Percentiles rank a stretch among this genome's conserved stretches.
Conservation (phyloP, 2,888 invertebrate genomes). For the Monoplex corrugatus region DNA sequence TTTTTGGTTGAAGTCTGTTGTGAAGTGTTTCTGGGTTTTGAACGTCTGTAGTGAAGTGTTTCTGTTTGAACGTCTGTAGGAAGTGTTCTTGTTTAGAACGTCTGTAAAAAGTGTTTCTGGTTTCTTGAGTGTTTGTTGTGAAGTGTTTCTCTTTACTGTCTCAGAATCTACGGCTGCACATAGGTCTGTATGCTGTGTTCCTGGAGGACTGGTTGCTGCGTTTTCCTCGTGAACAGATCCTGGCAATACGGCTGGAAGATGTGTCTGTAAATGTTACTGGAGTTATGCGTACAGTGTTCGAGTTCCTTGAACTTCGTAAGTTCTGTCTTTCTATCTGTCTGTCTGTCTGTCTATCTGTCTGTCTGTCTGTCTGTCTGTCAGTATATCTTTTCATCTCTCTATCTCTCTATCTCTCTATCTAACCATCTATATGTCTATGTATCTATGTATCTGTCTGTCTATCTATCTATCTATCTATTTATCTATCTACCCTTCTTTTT, state of each 20-base stretch:
- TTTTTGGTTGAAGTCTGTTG: too few species aligned
- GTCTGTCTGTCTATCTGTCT: not conserved
- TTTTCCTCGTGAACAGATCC: not conserved
- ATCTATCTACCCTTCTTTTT: too few species aligned
- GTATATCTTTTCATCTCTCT: not conserved
- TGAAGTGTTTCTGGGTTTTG: too few species aligned
- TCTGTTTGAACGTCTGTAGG: too few species aligned
- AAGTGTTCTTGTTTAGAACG: too few species aligned
- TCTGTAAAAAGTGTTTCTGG: not conserved
- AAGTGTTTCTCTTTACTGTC: not conserved
- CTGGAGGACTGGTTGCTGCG: slow-evolving; percentile 29
- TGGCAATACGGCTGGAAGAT: not conserved
- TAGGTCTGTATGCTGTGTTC: slow-evolving; percentile 14
- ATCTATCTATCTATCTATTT: too few species aligned
- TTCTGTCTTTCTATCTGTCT: not conserved
- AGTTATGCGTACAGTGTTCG: not conserved
- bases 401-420: not conserved
- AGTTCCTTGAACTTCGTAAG: not conserved
- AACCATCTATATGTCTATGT: too few species aligned
- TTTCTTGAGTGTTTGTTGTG: too few species aligned
- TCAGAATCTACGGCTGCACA: not conserved
- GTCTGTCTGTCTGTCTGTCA: slow-evolving; percentile 14
- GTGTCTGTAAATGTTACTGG: not conserved
- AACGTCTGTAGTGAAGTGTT: too few species aligned
- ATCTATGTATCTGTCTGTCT: too few species aligned